Evolutionary conservation across 2,113 vertebrate species (phyloP).

Genomic region (Gymnarchus niloticus): DNA sequence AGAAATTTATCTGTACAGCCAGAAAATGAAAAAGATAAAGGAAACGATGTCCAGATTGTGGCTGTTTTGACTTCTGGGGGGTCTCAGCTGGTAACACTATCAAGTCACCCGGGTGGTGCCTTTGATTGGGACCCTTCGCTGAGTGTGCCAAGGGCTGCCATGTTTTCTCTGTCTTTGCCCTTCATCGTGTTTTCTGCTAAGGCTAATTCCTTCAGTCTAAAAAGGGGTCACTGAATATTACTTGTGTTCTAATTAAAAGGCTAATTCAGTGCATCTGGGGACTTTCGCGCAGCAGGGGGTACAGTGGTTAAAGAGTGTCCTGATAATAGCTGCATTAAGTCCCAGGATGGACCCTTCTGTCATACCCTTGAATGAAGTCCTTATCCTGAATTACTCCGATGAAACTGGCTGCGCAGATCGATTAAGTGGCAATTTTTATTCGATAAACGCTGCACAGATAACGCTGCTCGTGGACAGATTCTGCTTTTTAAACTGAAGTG

Average conservation of each 20-base stretch:
- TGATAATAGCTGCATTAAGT: neutral
- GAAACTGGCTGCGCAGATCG: too few species aligned
- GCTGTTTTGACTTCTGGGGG: neutral
- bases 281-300: neutral
- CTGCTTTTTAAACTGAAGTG: too few species aligned
- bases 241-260: neutral
- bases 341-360: neutral
- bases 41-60: neutral
- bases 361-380: neutral
- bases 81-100: neutral
- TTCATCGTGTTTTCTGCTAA: neutral
- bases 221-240: neutral
- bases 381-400: neutral
- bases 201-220: neutral
- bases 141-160: too few species aligned
- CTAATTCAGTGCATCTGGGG: neutral
- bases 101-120: neutral
- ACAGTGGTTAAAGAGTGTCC: neutral
- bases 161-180: neutral
- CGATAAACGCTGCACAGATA: neutral
- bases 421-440: neutral
- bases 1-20: neutral
- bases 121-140: neutral
- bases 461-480: neutral
- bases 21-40: neutral